A percentile compares a stretch with the other conserved stretches of the same genome.
Conservation (phyloP, 2,797 vertebrate species). For the Poecilia gillii region DNA sequence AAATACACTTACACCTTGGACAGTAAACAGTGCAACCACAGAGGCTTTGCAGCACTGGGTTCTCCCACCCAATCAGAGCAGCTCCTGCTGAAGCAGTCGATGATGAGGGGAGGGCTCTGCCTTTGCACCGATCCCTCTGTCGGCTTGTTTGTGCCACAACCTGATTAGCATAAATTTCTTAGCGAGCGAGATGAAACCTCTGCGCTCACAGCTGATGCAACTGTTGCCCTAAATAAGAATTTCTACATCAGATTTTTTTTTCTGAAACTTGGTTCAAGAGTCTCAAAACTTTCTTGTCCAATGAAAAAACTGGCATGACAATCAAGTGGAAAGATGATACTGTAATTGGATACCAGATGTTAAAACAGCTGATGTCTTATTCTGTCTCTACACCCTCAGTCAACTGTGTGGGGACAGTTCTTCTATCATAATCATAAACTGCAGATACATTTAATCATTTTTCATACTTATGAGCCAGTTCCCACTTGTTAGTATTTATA, state of each 20-base stretch:
- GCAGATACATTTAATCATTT: slow-evolving; percentile 39
- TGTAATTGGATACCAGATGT: slow-evolving; percentile 47
- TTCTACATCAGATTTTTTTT: neutral
- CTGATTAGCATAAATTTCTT: slow-evolving; percentile 47
- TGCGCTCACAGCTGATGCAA: neutral
- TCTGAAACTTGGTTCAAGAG: neutral
- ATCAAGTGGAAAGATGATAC: slow-evolving; percentile 35
- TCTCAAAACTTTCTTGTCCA: neutral
- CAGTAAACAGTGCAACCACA: slow-evolving; percentile 30
- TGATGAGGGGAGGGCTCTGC: slow-evolving; percentile 39
- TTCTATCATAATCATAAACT: slow-evolving; percentile 33
- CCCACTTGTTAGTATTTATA: slow-evolving; percentile 19
- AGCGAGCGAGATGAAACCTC: slow-evolving; percentile 37
- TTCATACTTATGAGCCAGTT: slow-evolving; percentile 32
- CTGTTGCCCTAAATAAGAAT: slow-evolving; percentile 2
- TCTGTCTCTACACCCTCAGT: slow-evolving; percentile 7
- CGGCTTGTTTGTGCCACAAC: slow-evolving; percentile 51
- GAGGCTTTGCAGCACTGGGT: slow-evolving; percentile 34
- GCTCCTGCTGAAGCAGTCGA: slow-evolving; percentile 29
- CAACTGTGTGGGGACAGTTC: slow-evolving; percentile 17
- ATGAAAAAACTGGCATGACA: slow-evolving; percentile 30
- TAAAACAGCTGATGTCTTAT: slow-evolving; percentile 41
- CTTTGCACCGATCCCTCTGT: slow-evolving; percentile 39
- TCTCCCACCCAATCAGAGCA: slow-evolving; percentile 30
- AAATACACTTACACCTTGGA: slow-evolving; percentile 1